phyloP scores from a whole-genome alignment of 1,140 invertebrate species.

The Drosophila busckii region DNA sequence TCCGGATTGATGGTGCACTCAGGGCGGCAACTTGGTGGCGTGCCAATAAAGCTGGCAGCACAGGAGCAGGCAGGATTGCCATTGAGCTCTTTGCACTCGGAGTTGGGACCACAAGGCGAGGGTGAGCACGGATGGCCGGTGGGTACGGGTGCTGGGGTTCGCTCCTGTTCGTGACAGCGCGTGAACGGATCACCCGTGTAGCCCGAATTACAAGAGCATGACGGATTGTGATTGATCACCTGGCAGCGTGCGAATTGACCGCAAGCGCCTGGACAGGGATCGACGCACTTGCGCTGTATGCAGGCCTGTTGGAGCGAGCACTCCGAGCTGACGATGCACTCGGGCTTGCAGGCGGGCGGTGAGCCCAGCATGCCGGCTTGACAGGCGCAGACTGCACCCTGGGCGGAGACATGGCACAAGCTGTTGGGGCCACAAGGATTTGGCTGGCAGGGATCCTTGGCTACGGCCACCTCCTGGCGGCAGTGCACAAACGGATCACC shows the following conservation, averaged over 20 bases:
- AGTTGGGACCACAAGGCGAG: slow-evolving; percentile 86
- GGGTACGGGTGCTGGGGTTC: slow-evolving; percentile 74
- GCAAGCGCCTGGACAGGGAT: slow-evolving; percentile 86
- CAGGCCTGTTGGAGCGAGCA: slow-evolving; percentile 85
- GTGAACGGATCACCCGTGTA: slow-evolving; percentile 82
- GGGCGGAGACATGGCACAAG: slow-evolving; percentile 86
- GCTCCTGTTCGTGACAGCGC: slow-evolving; percentile 80
- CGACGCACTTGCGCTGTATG: slow-evolving; percentile 84
- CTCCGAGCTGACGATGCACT: slow-evolving; percentile 85
- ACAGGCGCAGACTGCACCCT: slow-evolving; percentile 87
- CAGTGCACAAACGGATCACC: slow-evolving; percentile 87
- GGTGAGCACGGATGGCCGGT: slow-evolving; percentile 81
- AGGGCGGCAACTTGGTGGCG: slow-evolving; percentile 83
- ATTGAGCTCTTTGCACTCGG: slow-evolving; percentile 83
- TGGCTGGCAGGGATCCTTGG: slow-evolving; percentile 83
- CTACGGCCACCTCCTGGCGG: slow-evolving; percentile 51
- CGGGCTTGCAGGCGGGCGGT: slow-evolving; percentile 83
- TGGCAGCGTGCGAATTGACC: slow-evolving; percentile 84
- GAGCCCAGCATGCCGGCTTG: slow-evolving; percentile 87
- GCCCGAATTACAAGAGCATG: slow-evolving; percentile 80
- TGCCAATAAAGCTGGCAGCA: slow-evolving; percentile 82
- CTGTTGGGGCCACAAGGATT: slow-evolving; percentile 90
- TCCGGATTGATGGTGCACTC: slow-evolving; percentile 84
- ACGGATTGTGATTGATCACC: slow-evolving; percentile 83
- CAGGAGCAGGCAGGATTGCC: slow-evolving; percentile 86